These are phyloP conservation scores for Callaeas wilsoni DNA, from an alignment of 2,113 vertebrate genomes.

Conservation along the genomic window DNA sequence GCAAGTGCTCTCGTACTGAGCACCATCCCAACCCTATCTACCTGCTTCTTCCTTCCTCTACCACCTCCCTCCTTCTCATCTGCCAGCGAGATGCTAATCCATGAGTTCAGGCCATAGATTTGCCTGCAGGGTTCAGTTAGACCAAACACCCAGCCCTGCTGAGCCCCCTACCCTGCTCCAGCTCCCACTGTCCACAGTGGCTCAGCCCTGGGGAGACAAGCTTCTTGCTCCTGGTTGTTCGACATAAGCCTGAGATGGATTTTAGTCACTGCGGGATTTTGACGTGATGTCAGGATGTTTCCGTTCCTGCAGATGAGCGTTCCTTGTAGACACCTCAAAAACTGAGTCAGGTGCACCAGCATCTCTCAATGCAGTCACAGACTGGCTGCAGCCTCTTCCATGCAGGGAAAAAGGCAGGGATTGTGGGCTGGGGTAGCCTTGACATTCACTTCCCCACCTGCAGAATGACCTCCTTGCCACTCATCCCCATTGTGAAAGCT, in stretches of 20 bases:
- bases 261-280: neutral
- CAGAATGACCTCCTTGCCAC: neutral
- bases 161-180: neutral
- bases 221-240: neutral
- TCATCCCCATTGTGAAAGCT: accelerated
- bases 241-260: neutral
- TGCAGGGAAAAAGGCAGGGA: neutral
- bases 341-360: neutral
- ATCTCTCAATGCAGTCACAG: neutral
- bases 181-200: accelerated
- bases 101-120: neutral
- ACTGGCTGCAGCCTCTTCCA: neutral
- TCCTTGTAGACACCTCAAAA: neutral
- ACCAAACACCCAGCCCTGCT: neutral
- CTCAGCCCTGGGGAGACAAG: neutral
- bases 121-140: neutral
- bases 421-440: neutral
- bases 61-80: neutral
- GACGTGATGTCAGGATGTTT: neutral
- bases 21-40: neutral
- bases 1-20: accelerated
- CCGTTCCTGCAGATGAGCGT: accelerated
- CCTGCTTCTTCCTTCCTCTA: neutral
- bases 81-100: neutral
- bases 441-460: neutral